Evolutionary conservation across 2,113 vertebrate genomes (phyloP).

Genomic region (Callithrix jacchus): DNA sequence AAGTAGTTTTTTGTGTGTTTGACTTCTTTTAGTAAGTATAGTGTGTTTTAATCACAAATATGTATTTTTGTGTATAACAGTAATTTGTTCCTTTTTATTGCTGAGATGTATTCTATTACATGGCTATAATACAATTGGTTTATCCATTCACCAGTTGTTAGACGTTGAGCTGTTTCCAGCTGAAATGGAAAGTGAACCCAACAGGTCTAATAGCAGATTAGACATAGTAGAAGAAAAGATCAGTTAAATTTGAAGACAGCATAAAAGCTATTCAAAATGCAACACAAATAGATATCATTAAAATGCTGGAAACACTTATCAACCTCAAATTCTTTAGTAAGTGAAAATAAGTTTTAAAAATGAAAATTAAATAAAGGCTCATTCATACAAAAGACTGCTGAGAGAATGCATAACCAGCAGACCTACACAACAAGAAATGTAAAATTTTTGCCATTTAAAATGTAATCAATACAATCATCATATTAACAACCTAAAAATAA

Average conservation of each 20-base stretch:
- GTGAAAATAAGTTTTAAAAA: neutral
- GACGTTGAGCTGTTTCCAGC: neutral
- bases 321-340: neutral
- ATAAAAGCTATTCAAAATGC: neutral
- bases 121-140: neutral
- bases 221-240: neutral
- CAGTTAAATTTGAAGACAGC: neutral
- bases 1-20: neutral
- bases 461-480: neutral
- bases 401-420: neutral
- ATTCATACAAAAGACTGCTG: neutral
- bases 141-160: neutral
- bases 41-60: neutral
- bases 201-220: neutral
- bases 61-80: neutral
- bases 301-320: neutral
- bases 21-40: neutral
- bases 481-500: neutral
- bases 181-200: neutral
- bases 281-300: neutral
- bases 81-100: neutral
- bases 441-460: neutral
- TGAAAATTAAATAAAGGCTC: neutral
- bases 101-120: neutral
- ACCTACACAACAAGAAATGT: neutral